Conservation (phyloP, 2,888 invertebrate genomes). For the Pachycephus smyrnensis region DNA sequence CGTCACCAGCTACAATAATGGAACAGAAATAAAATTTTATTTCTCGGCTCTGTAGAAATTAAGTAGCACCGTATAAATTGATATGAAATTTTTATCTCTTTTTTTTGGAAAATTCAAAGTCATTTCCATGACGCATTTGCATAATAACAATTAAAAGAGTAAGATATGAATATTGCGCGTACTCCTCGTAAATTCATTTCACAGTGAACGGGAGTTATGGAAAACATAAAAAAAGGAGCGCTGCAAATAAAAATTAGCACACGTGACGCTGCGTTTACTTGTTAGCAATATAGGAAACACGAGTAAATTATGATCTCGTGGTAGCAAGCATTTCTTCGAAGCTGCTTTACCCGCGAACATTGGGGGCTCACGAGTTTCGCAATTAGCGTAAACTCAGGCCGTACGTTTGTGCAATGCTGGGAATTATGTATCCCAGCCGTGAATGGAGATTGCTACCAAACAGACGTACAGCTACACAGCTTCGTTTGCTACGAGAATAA, state of each 20-base stretch:
- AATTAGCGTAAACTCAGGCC: constrained; percentile 37
- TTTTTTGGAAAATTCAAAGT: neutral
- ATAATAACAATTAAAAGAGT: neutral
- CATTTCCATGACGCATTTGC: neutral
- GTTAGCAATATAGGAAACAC: neutral
- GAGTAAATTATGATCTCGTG: neutral
- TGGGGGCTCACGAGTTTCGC: constrained; percentile 24
- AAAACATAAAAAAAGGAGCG: neutral
- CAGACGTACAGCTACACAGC: neutral
- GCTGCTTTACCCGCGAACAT: neutral
- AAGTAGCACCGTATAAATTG: neutral
- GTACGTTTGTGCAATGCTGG: constrained; percentile 7
- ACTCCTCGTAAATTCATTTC: neutral
- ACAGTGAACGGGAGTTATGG: neutral
- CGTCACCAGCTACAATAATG: no score
- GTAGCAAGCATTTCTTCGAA: neutral
- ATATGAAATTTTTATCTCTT: neutral
- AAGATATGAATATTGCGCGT: neutral
- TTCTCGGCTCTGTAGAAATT: neutral
- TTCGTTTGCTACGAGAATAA: neutral
- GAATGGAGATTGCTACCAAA: neutral
- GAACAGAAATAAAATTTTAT: neutral
- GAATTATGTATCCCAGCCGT: constrained; percentile 1
- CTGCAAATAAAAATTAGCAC: neutral
- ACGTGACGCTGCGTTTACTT: neutral